phyloP scores from a whole-genome alignment of 1,140 invertebrate genomes.

The Tetraneura akinire region DNA sequence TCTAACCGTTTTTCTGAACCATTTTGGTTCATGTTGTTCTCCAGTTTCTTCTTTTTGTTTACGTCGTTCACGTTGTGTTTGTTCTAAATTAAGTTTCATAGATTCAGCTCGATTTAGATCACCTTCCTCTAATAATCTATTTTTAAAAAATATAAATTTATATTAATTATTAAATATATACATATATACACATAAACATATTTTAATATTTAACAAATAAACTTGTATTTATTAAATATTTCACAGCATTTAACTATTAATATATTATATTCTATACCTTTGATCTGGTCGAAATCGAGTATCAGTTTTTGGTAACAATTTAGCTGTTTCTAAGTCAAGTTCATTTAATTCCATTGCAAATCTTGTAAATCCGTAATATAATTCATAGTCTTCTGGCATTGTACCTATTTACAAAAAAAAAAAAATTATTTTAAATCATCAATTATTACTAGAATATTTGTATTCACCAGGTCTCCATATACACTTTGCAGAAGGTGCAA shows the following conservation, averaged over 20 bases:
- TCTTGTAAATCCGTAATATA: constrained; percentile 82
- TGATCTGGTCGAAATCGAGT: constrained; percentile 65
- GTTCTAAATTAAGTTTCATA: constrained; percentile 71
- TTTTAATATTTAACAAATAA: not conserved
- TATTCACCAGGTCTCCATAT: constrained; percentile 69
- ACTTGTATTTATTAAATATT: not conserved
- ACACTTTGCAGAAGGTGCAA: constrained; percentile 70
- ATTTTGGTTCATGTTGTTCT: constrained; percentile 58
- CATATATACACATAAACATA: not conserved
- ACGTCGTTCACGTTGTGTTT: constrained; percentile 69
- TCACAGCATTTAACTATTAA: not conserved
- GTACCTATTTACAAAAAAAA: constrained; percentile 61
- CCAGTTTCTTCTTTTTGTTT: constrained; percentile 65
- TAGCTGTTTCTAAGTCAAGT: constrained; percentile 66
- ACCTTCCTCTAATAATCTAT: constrained; percentile 71
- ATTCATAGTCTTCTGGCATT: constrained; percentile 77
- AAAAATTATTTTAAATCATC: not conserved
- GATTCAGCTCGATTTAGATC: constrained; percentile 72
- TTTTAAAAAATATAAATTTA: not conserved
- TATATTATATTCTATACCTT: constrained; percentile 52
- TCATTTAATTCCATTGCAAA: constrained; percentile 87
- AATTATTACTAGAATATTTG: not conserved
- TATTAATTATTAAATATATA: not conserved
- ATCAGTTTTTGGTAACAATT: constrained; percentile 73
- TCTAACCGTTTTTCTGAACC: constrained; percentile 60